Conservation (phyloP, 2,113 vertebrate genomes). For the Myrmophylax atrothorax region DNA sequence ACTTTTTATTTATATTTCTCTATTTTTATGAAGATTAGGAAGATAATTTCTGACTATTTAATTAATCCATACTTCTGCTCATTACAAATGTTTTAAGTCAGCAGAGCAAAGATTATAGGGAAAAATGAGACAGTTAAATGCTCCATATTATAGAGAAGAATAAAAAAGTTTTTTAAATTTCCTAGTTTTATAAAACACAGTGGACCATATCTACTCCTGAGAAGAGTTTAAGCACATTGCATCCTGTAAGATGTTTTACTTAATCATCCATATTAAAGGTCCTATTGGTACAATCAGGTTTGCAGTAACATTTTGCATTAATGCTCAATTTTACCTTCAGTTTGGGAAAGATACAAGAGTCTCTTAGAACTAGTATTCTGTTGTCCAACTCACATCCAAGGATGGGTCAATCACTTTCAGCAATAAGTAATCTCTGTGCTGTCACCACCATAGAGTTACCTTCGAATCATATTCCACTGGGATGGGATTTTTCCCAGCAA, state of each 20-base stretch:
- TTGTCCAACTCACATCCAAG: background rate
- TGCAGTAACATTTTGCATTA: background rate
- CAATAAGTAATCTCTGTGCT: background rate
- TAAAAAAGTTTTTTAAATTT: constrained; percentile 9
- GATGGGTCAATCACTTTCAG: background rate
- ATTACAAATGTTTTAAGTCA: constrained; percentile 36
- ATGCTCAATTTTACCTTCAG: background rate
- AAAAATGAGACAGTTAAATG: background rate
- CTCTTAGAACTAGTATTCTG: background rate
- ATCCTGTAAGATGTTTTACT: background rate
- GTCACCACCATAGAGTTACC: background rate
- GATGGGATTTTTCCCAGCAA: background rate
- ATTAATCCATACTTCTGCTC: background rate
- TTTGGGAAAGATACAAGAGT: background rate
- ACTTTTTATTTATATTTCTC: background rate
- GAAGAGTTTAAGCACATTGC: background rate
- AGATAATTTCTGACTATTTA: background rate
- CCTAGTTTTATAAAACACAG: constrained; percentile 34
- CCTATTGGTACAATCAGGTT: background rate
- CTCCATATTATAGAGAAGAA: background rate
- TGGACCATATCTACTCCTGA: background rate
- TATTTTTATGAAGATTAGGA: background rate
- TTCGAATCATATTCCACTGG: background rate
- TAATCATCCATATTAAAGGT: constrained; percentile 4
- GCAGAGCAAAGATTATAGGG: background rate